Conservation (phyloP, 2,797 vertebrate genomes). For the Petrocephalus schoutedeni region DNA sequence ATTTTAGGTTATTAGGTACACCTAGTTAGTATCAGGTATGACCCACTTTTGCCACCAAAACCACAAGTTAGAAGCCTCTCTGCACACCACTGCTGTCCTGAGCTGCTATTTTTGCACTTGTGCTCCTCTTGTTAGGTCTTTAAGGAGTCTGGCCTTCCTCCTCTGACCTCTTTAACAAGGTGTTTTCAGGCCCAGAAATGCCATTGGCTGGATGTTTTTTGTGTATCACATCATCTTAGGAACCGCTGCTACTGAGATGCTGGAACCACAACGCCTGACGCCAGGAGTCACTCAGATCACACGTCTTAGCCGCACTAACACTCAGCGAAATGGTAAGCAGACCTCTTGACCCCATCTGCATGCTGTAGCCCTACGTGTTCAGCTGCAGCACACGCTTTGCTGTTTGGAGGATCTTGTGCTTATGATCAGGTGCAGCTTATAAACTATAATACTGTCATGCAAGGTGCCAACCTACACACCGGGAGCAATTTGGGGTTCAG, state of each 20-base stretch:
- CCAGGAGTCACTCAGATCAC: background rate
- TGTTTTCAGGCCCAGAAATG: conserved; percentile 1
- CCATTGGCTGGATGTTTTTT: background rate
- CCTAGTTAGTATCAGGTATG: background rate
- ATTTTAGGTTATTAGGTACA: background rate
- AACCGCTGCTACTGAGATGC: background rate
- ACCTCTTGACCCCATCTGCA: background rate
- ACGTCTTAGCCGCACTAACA: background rate
- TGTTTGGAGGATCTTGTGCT: background rate
- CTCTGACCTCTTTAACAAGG: background rate
- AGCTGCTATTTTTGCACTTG: background rate
- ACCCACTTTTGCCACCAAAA: background rate
- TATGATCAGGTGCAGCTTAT: background rate
- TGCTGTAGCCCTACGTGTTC: background rate
- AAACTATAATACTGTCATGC: background rate
- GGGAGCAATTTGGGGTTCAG: too few relatives aligned
- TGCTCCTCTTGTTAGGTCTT: background rate
- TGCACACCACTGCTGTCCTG: background rate
- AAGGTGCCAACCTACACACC: too few relatives aligned
- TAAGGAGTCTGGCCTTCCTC: background rate
- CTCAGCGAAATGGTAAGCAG: background rate
- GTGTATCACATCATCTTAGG: background rate
- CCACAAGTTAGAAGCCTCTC: background rate
- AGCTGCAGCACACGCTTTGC: background rate
- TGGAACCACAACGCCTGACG: background rate